These are phyloP conservation scores for Guaruba guarouba DNA, from an alignment of 2,113 vertebrate genomes.

Conservation along the genomic window DNA sequence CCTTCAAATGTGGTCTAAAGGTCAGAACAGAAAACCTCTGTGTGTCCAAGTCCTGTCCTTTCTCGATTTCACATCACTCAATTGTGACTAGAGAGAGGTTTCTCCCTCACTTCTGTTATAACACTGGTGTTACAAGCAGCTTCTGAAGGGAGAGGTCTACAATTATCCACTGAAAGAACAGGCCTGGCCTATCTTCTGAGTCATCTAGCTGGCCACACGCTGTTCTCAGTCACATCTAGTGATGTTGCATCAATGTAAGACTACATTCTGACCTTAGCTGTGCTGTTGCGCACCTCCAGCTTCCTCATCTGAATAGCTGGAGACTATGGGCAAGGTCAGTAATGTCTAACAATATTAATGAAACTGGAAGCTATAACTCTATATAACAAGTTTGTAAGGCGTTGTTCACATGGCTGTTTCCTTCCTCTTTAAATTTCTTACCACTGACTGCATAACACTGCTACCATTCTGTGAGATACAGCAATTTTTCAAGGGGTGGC, in stretches of 20 bases:
- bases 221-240: not conserved
- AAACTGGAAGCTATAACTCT: not conserved
- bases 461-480: not conserved
- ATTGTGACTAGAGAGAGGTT: not conserved
- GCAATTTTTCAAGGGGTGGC: not conserved
- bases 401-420: not conserved
- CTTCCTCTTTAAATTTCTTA: not conserved
- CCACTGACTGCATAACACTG: not conserved
- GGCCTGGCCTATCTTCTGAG: not conserved
- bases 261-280: not conserved
- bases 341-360: not conserved
- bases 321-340: not conserved
- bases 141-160: not conserved
- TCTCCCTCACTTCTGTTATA: not conserved
- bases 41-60: not conserved
- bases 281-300: not conserved
- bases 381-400: not conserved
- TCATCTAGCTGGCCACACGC: not conserved
- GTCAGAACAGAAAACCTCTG: not conserved
- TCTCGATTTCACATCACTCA: not conserved
- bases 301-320: not conserved
- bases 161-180: not conserved
- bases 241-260: not conserved
- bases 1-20: not conserved
- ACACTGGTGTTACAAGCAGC: not conserved